phyloP scores from a whole-genome alignment of 2,888 invertebrate species.

The Aleiodes testaceus region DNA sequence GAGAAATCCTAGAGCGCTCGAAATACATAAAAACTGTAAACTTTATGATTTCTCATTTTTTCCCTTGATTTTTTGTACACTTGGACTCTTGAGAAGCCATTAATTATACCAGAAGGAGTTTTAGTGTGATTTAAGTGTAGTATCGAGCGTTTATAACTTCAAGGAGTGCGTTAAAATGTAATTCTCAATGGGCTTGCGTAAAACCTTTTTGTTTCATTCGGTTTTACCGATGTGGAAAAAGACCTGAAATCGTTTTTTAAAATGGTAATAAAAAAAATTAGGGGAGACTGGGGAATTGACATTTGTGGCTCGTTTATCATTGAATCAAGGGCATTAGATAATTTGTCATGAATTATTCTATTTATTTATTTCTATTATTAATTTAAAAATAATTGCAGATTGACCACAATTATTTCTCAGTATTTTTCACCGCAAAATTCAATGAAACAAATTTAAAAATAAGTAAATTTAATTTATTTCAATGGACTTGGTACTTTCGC shows the following conservation, averaged over 20 bases:
- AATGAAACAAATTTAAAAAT: too few species aligned
- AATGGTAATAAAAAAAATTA: constrained; percentile 26
- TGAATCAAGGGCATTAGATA: background rate
- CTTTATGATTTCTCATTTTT: constrained; percentile 30
- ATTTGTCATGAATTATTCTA: background rate
- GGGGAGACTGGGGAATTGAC: background rate
- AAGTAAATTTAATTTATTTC: too few species aligned
- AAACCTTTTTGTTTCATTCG: background rate
- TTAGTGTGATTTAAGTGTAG: constrained; percentile 46
- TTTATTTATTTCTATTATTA: too few species aligned
- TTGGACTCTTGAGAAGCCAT: constrained; percentile 33
- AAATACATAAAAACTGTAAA: constrained; percentile 39
- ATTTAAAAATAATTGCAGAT: too few species aligned
- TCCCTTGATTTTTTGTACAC: constrained; percentile 5
- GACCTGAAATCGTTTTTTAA: constrained; percentile 5
- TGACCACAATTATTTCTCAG: too few species aligned
- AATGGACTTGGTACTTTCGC: constrained; percentile 6
- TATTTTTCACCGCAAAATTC: too few species aligned
- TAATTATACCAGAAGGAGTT: constrained; percentile 32
- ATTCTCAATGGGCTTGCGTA: background rate
- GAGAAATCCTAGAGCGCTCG: constrained; percentile 33
- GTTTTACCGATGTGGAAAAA: constrained; percentile 14
- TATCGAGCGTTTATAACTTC: constrained; percentile 51
- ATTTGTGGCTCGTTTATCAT: background rate
- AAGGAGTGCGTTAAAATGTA: constrained; percentile 45